Base-by-base conservation (phyloP, 1,140 invertebrate genomes). In the Apis dorsata region DNA sequence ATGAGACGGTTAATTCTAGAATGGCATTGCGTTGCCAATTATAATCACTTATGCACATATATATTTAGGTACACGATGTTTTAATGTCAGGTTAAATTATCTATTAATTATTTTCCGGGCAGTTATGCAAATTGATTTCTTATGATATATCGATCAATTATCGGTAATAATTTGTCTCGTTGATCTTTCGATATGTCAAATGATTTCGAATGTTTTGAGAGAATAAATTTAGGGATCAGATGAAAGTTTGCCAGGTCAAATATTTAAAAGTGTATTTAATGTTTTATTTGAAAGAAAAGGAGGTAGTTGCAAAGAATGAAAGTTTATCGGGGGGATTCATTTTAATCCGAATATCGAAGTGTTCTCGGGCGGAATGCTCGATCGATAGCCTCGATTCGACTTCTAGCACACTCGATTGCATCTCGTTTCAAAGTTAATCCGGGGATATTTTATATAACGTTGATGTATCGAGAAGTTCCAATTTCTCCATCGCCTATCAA, bases 391-490 rank as follows among this genome's bases (percentile, higher is more conserved):
- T 19, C 15, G 62, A 34, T 66, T 76, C 63, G 51, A 77, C 51
- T 66, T 55, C 9, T 62, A 68, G 62, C 15, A 53, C 49, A 34
- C 75, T 77, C 75, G 62, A 77, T 66, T 66, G 75, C 75, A 55
- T 77, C 75, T 77, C 24, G 51, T 55, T 77, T 65, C 51, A 77
- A 77, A 66, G 62, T 77, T 77, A 66, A 66, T 66, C 75, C 11
- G 34, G 13, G 19, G 11, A n/a, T 34, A 28, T 53, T 44, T 62
- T 65, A 34, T 66, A 66, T 66, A 51, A 24, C n/a, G 49, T 28
- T 49, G n/a, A 34, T 77, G 34, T 19, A 63, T 11, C 24, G 66
- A 19, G 19, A 15, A 66, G 62, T 28, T 66, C 19, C 28, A 53
- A 19, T 66, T 55, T 24, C 19, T 55, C 7, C 12, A 3, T 2